Conservation (phyloP, 2,797 vertebrate genomes). For the Adrianichthys oophorus region DNA sequence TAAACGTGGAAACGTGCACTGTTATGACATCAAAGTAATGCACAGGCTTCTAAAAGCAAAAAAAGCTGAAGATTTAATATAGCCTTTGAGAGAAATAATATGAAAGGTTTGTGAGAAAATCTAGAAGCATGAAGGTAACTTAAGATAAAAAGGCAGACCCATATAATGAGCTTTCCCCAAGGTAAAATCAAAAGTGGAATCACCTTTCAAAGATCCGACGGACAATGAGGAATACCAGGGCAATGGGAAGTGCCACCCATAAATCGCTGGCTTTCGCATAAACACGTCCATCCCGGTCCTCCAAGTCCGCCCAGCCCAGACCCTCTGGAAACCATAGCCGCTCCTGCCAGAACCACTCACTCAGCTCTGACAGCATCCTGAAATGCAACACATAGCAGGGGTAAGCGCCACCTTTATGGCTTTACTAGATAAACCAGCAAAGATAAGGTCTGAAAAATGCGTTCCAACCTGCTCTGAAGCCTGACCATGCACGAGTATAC, state of each 20-base stretch:
- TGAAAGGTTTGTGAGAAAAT: background rate
- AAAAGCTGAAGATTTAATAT: no score
- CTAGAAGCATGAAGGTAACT: background rate
- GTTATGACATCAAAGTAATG: no score
- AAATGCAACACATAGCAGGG: conserved; percentile 12
- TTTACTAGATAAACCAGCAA: conserved; percentile 10
- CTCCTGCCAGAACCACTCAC: conserved; percentile 93
- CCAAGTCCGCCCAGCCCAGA: conserved; percentile 91
- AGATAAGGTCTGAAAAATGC: background rate
- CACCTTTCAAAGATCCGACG: conserved; percentile 93
- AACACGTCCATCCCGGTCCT: conserved; percentile 85
- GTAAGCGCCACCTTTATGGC: conserved; percentile 6
- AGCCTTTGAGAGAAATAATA: no score
- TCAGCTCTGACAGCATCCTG: conserved; percentile 88
- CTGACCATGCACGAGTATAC: background rate
- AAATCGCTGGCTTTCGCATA: conserved; percentile 89
- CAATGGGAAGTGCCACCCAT: conserved; percentile 87
- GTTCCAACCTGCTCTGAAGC: background rate
- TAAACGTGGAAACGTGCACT: no score
- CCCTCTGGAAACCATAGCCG: conserved; percentile 90
- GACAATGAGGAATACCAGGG: conserved; percentile 87
- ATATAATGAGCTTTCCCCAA: background rate
- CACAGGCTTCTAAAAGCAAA: no score
- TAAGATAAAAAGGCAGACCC: background rate
- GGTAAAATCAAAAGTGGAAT: conserved; percentile 37